These are phyloP conservation scores for Euproctis similis DNA, from an alignment of 2,888 invertebrate species.

Conservation along the genomic window DNA sequence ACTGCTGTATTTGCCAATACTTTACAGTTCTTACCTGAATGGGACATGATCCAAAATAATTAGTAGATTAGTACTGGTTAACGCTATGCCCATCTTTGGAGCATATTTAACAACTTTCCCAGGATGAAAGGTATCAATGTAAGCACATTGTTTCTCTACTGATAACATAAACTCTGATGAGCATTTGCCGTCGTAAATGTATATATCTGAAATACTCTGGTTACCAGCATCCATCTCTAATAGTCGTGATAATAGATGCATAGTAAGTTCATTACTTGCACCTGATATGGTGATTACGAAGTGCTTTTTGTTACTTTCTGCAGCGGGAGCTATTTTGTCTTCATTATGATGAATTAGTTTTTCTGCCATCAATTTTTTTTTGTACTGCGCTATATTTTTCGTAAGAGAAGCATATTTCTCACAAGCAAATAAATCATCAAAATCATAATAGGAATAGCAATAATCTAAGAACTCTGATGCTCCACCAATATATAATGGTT, in stretches of 20 bases:
- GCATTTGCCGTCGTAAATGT: constrained; percentile 42
- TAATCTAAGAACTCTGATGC: constrained; percentile 78
- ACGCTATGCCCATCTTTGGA: constrained; percentile 56
- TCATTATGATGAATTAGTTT: constrained; percentile 2
- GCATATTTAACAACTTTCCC: constrained; percentile 52
- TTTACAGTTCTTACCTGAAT: constrained; percentile 37
- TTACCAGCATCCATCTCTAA: constrained; percentile 34
- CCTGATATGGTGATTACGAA: constrained; percentile 52
- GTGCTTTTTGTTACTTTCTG: constrained; percentile 17
- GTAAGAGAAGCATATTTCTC: constrained; percentile 43
- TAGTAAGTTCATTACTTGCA: constrained; percentile 41
- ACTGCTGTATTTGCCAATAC: too few species aligned
- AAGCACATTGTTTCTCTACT: constrained; percentile 52
- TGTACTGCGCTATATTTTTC: constrained; percentile 39
- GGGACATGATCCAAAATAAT: constrained; percentile 68
- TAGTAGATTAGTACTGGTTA: constrained; percentile 66
- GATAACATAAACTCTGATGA: constrained; percentile 37
- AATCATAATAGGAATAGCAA: constrained; percentile 75
- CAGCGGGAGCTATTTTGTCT: constrained; percentile 6
- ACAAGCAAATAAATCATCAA: constrained; percentile 44
- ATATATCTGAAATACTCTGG: constrained; percentile 46
- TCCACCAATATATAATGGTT: constrained; percentile 75
- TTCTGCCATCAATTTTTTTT: constrained; percentile 31
- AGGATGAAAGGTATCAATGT: constrained; percentile 34
- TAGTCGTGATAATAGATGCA: constrained; percentile 50